A percentile compares a stretch with the other conserved stretches of the same genome.
Conservation (phyloP, 2,797 vertebrate genomes). For the Tragopan temminckii region DNA sequence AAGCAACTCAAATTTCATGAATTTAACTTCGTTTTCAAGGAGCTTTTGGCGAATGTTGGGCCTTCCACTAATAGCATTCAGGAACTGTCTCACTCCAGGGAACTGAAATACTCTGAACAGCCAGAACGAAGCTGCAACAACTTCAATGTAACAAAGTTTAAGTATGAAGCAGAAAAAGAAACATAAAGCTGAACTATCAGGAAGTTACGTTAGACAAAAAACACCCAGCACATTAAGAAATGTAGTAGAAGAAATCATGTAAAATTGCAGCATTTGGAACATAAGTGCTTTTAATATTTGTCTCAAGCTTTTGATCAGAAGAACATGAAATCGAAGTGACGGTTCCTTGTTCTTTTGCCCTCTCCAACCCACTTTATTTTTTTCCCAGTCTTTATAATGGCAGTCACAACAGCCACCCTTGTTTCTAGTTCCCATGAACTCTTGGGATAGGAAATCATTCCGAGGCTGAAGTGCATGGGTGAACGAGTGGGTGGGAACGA, state of each 20-base stretch:
- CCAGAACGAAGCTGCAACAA: neutral
- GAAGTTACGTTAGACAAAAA: neutral
- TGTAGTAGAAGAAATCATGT: neutral
- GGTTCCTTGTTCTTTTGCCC: neutral
- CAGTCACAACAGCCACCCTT: slow-evolving; percentile 70
- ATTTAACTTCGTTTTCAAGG: neutral
- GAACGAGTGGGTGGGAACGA: slow-evolving; percentile 64
- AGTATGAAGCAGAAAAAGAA: neutral
- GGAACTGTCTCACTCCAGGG: neutral
- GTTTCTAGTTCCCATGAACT: slow-evolving; percentile 75
- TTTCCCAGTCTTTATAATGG: slow-evolving; percentile 36
- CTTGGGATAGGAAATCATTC: slow-evolving; percentile 62
- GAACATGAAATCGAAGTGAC: slow-evolving; percentile 59
- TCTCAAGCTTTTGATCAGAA: slow-evolving; percentile 61
- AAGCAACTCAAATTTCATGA: neutral
- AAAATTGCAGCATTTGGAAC: neutral
- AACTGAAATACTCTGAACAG: neutral
- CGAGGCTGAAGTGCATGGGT: slow-evolving; percentile 62
- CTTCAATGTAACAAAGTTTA: neutral
- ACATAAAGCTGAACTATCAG: neutral
- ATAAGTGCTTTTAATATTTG: neutral
- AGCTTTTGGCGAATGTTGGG: neutral
- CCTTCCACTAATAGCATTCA: neutral
- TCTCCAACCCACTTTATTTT: neutral
- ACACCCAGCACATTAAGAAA: neutral